These are phyloP conservation scores for Parazoanthus atlanticus DNA, from an alignment of 92 coral and sea anemone genomes.

Conservation along the genomic window DNA sequence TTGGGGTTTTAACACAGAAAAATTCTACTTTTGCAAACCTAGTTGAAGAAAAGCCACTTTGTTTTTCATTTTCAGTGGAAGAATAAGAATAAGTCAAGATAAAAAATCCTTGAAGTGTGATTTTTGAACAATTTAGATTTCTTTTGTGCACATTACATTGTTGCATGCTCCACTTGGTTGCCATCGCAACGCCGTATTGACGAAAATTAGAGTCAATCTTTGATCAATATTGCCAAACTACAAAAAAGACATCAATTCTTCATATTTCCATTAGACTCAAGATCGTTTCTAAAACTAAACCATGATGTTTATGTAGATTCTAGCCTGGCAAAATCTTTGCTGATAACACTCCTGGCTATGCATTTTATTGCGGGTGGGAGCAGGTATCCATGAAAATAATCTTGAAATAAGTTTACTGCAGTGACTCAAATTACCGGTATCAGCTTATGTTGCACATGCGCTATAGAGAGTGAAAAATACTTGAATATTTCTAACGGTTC, in stretches of 20 bases:
- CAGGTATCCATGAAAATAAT: constrained; percentile 11
- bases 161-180: background rate
- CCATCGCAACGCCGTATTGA: background rate
- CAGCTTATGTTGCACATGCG: constrained; percentile 23
- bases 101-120: no score
- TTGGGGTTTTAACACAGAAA: no score
- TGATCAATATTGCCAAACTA: background rate
- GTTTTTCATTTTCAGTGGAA: no score
- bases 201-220: background rate
- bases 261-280: background rate
- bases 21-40: no score
- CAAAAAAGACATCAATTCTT: background rate
- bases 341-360: no score
- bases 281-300: no score
- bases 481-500: background rate
- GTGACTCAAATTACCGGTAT: background rate
- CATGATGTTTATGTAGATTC: background rate
- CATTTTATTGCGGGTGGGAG: constrained; percentile 17
- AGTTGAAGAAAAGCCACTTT: no score
- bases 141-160: background rate
- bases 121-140: no score
- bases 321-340: background rate
- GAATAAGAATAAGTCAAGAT: no score
- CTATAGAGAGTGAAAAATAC: background rate
- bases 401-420: background rate